Evolutionary conservation across 2,888 invertebrate genomes (phyloP), one percentile per base, ranked within the genome.

Genomic region (Hemistola chrysoprasaria): DNA sequence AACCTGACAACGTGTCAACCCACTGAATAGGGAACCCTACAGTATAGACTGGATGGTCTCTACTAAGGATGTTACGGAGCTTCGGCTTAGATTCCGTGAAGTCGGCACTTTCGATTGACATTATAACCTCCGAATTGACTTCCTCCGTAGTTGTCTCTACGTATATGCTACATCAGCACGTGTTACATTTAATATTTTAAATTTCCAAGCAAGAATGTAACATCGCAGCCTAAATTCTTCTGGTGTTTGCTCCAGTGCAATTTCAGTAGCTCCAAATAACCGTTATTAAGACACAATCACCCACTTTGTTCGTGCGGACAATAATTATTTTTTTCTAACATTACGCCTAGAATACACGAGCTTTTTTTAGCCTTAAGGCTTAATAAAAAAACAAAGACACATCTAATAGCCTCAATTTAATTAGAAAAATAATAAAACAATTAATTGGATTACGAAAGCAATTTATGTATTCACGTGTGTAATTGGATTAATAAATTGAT

Each of bases 241-340:
- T 68, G 65, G 58, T 67, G 65, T 65, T 56, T 62, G 59, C 52
- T 63, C 5, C 21, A 63, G 50, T 53, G 64, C 53, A 67, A 58
- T 64, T 62, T 57, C 62, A 58, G 64, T 64, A 60, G 60, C 47
- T 59, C 53, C 50, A 72, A 74, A 79, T 76, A 57, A 71, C 75
- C 61, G 65, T 73, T 66, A 79, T 78, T 78, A 79, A 33, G 53
- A 55, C 59, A 70, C 73, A 75, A 74, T 72, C 71, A 67, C 62
- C 67, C 60, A 63, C 56, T 63, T 56, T 60, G 58, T 65, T 61
- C 63, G 62, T 62, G 62, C 60, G 59, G 45, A 69, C 71, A 67
- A 68, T 67, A 49, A 56, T 59, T 50, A 51, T 48, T 59, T 63
- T 65, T 62, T 62, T 55, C 35, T 28, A 40, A 40, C 32, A 38